Evolutionary conservation across 2,888 invertebrate species (phyloP).

Genomic region (Sesia apiformis): DNA sequence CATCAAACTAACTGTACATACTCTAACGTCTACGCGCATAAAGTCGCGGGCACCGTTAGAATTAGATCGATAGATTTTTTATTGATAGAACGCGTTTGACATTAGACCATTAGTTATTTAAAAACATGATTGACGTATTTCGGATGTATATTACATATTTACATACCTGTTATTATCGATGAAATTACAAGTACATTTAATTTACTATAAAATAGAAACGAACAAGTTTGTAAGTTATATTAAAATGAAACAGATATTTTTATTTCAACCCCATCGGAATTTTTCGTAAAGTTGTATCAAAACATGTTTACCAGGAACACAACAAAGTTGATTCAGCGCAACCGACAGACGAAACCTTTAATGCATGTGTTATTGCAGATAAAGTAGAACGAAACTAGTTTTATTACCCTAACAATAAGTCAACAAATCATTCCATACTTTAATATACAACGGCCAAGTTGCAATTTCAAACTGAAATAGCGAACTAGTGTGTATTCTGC

Average conservation of each 20-base stretch:
- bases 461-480: neutral
- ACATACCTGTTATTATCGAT: neutral
- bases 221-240: too few species aligned
- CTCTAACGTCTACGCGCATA: too few species aligned
- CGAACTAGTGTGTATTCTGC: neutral
- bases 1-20: too few species aligned
- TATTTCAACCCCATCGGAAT: neutral
- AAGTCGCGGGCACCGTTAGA: too few species aligned
- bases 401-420: neutral
- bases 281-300: neutral
- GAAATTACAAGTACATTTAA: neutral
- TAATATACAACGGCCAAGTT: neutral
- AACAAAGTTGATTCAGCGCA: too few species aligned
- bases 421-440: neutral
- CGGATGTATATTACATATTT: too few species aligned
- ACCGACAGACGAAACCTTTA: neutral
- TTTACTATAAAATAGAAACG: neutral
- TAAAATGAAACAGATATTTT: neutral
- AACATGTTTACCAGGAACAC: neutral
- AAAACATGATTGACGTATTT: too few species aligned
- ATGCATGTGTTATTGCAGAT: neutral
- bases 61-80: too few species aligned
- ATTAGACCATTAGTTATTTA: too few species aligned
- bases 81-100: too few species aligned
- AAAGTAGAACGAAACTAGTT: neutral